Evolutionary conservation across 2,888 invertebrate species (phyloP), one percentile per base, ranked within the genome.

Genomic region (Agonopterix subpropinquella): DNA sequence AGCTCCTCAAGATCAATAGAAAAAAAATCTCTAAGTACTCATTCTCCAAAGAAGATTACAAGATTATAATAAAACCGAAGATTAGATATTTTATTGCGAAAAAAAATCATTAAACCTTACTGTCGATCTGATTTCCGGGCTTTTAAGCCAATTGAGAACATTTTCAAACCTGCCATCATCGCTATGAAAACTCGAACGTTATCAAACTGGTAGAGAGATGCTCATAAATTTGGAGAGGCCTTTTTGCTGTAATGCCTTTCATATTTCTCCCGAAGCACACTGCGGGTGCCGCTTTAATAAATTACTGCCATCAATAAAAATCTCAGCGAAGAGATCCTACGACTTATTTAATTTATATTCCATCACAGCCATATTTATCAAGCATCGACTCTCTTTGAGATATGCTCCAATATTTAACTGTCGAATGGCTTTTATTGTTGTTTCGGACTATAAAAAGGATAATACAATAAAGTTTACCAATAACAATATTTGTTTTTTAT

Each of bases 271-370:
- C 70, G 75, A 70, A 79, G 80, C 79, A 83, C 80, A 80, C 81
- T 84, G 83, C 79, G 86, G 83, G 83, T 70, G 78, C 81, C 80
- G 85, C 79, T 85, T 80, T 85, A 86, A 86, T 85, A 85, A 87
- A 87, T 87, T 87, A 85, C 80, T 65, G 69, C 80, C 82, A 86
- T 88, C 87, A 85, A 87, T 87, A 88, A 87, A 85, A 87, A 86
- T 85, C 85, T 78, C 75, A 71, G 70, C 79, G 78, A 74, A 64
- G 69, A 79, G 77, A 86, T 84, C 77, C 82, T 65, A 68, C 74
- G 84, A 86, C 85, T 87, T 87, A 87, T 85, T 86, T 85, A 85
- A 87, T 87, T 87, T 83, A 84, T 85, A 85, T 85, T 87, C 84
- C 81, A 85, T 85, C 80, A 79, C 69, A 67, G 69, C 59, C 65